Evolutionary conservation across 2,888 invertebrate species (phyloP), one percentile per base, ranked within the genome.

Genomic region (Scaptomyza caliginosa): DNA sequence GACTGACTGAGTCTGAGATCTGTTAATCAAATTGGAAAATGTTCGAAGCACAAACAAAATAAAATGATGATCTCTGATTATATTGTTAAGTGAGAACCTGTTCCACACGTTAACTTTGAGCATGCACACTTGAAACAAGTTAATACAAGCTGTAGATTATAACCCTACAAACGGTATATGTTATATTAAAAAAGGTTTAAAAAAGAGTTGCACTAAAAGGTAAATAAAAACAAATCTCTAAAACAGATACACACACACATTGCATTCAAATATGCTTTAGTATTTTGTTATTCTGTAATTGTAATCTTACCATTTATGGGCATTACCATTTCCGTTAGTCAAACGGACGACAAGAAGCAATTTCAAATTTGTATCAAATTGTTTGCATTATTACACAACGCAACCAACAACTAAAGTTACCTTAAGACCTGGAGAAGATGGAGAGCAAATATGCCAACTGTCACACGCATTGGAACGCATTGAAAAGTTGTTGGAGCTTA

Each of bases 331-430:
- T 43, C 75, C 76, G 72, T 78, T 78, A 74, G 40, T 11, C 46
- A 34, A 34, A 51, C 50, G 68, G 51, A 46, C 59, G n/a, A 8
- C 30, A 30, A 23, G 43, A 51, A 56, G 62, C 60, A 56, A 78
- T 78, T 71, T 64, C 24, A 68, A 59, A 70, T 76, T 72, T 74
- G 68, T 74, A 50, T 65, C 75, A 77, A 81, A 81, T 81, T 77
- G 70, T 77, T 50, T 32, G 40, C 58, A 77, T 80, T 67, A 63
- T 51, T 58, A 48, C 64, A 74, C 26, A 26, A 26, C 56, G 65
- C 51, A 42, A 36, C 16, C 16, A 39, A n/a, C 21, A 40, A 24
- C 19, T 28, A 38, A 52, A 13, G 0, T 32, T 43, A 13, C n/a
- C 32, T 21, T 3, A 48, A 45, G 54, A 58, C 63, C 66, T 8